Conservation (phyloP, 2,888 invertebrate genomes). For the Nebria brevicollis region DNA sequence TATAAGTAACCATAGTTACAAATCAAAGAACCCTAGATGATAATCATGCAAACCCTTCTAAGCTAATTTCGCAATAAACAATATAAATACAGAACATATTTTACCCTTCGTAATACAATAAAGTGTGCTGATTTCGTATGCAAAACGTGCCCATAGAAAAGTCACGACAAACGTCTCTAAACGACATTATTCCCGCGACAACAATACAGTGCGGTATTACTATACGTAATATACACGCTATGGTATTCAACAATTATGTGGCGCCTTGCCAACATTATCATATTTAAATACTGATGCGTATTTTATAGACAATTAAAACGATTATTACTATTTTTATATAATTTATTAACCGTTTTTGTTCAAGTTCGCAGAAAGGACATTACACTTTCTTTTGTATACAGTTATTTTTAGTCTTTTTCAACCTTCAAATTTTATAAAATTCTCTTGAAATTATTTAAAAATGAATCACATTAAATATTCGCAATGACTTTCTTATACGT, state of each 20-base stretch:
- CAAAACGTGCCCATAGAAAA: not conserved
- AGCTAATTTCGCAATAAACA: not conserved
- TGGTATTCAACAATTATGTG: conserved; percentile 15
- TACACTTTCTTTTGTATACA: conserved; percentile 2
- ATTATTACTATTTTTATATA: conserved; percentile 5
- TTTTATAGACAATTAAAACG: conserved; percentile 15
- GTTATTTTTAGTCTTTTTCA: not conserved
- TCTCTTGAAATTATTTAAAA: too few species aligned
- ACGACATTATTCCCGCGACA: conserved; percentile 6
- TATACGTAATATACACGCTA: conserved; percentile 10
- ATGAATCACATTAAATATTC: too few species aligned
- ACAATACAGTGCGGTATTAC: conserved; percentile 5
- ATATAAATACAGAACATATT: not conserved
- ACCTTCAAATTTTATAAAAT: not conserved
- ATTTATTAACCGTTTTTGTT: not conserved
- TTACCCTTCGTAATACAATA: not conserved
- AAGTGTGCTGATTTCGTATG: not conserved
- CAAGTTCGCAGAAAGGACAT: not conserved
- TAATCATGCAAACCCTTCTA: not conserved
- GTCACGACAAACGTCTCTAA: conserved; percentile 3
- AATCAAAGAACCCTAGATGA: not conserved
- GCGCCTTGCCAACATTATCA: conserved; percentile 25
- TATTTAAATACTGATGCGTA: conserved; percentile 5
- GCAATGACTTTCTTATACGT: too few species aligned
- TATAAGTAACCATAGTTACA: not conserved